These are phyloP conservation scores for Rhynchophorus ferrugineus DNA, from an alignment of 1,140 invertebrate genomes.

Conservation along the genomic window DNA sequence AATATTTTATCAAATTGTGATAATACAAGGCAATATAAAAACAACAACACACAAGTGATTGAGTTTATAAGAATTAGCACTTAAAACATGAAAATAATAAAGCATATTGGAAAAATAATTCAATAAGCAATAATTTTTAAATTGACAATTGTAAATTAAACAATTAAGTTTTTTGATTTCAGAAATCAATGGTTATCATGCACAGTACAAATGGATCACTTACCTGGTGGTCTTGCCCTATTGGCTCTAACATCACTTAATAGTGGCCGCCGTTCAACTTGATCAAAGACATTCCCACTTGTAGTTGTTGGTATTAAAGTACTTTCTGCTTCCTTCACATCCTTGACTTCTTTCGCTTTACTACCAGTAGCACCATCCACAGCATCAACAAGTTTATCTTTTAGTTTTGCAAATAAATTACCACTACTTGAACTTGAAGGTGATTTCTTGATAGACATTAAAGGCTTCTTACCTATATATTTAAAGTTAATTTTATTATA, in stretches of 20 bases:
- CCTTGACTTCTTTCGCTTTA: slow-evolving; percentile 22
- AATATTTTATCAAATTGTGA: too few relatives aligned
- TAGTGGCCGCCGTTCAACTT: slow-evolving; percentile 52
- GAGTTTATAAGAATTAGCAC: too few relatives aligned
- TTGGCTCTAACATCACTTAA: slow-evolving; percentile 53
- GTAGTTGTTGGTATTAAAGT: slow-evolving; percentile 1
- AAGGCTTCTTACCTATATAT: slow-evolving; percentile 48
- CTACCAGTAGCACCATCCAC: slow-evolving; percentile 36
- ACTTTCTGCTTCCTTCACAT: slow-evolving; percentile 17
- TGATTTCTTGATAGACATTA: slow-evolving; percentile 52
- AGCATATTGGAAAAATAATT: too few relatives aligned
- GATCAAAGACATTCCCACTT: slow-evolving; percentile 48
- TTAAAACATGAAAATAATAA: too few relatives aligned
- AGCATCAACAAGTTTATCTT: slow-evolving; percentile 46
- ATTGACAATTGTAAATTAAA: too few relatives aligned
- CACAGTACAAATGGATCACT: slow-evolving; percentile 8
- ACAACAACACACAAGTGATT: too few relatives aligned
- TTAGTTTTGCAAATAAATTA: slow-evolving; percentile 49
- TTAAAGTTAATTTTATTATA: not conserved
- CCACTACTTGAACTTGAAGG: slow-evolving; percentile 46
- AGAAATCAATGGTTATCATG: too few relatives aligned
- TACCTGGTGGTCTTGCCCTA: slow-evolving; percentile 47
- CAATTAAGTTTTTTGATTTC: too few relatives aligned
- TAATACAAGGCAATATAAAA: too few relatives aligned
- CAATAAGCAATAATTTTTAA: too few relatives aligned